These are phyloP conservation scores for Yponomeuta malinellus DNA, from an alignment of 2,888 invertebrate genomes.

Conservation along the genomic window DNA sequence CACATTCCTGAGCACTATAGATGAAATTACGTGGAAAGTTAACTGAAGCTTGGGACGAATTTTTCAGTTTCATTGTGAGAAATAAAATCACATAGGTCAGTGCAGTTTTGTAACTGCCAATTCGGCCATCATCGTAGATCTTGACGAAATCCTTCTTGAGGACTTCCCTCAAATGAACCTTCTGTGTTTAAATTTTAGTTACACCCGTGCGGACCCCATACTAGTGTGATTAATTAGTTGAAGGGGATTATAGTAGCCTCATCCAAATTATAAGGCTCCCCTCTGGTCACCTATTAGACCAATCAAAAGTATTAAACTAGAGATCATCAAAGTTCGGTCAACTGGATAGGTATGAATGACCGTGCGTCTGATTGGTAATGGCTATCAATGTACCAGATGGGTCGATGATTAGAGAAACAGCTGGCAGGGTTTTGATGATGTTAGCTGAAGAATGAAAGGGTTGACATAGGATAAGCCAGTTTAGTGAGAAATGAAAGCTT, in stretches of 20 bases:
- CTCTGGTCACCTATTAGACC: too few relatives aligned
- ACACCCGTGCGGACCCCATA: neutral
- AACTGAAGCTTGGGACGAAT: too few relatives aligned
- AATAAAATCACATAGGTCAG: too few relatives aligned
- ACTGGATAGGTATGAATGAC: neutral
- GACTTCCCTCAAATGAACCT: neutral
- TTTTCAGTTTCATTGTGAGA: too few relatives aligned
- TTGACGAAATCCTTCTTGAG: too few relatives aligned
- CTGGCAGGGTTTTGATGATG: neutral
- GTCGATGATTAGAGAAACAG: neutral
- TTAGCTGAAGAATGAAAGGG: neutral
- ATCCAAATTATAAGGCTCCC: neutral
- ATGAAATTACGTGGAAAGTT: too few relatives aligned
- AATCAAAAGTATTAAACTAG: neutral
- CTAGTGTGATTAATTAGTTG: neutral
- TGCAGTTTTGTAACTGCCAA: too few relatives aligned
- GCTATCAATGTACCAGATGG: neutral
- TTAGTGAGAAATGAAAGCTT: neutral
- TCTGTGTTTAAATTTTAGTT: neutral
- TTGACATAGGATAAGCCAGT: neutral
- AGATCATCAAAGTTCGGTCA: neutral
- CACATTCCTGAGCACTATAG: too few relatives aligned
- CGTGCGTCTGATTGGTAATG: neutral
- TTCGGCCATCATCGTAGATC: too few relatives aligned
- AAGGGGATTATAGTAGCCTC: slow-evolving; percentile 1